Conservation (phyloP, 2,797 vertebrate species). For the Scleropages formosus region DNA sequence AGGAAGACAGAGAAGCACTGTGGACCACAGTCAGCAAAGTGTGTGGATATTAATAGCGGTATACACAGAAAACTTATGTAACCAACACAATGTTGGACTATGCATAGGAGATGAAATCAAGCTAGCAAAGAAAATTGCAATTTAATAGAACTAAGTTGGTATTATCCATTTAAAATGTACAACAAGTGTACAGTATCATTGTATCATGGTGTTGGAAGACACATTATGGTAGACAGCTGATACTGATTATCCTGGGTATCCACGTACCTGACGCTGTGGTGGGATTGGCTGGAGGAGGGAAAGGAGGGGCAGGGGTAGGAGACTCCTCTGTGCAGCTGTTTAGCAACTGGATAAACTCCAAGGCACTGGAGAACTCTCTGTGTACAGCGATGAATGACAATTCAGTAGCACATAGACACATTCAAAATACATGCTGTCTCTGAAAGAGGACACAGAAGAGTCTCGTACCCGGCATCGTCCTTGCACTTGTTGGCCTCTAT, state of each 20-base stretch:
- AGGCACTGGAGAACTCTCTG: slow-evolving; percentile 85
- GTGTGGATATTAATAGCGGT: too few relatives aligned
- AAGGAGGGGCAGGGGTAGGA: slow-evolving; percentile 59
- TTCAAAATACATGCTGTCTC: not conserved
- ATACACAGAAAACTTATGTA: too few relatives aligned
- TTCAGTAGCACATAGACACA: not conserved
- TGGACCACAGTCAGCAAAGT: too few relatives aligned
- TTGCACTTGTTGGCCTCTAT: slow-evolving; percentile 55
- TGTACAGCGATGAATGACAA: slow-evolving; percentile 30
- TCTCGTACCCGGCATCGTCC: slow-evolving; percentile 73
- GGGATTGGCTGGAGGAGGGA: slow-evolving; percentile 66
- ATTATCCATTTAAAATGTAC: too few relatives aligned
- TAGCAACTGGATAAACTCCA: slow-evolving; percentile 88
- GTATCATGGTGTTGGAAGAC: not conserved
- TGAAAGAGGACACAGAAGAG: not conserved
- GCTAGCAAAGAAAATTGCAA: too few relatives aligned
- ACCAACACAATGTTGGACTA: too few relatives aligned
- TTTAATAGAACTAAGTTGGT: too few relatives aligned
- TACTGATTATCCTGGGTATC: not conserved
- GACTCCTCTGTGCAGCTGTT: slow-evolving; percentile 87
- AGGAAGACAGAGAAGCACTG: not conserved
- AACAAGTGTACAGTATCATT: too few relatives aligned
- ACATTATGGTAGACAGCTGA: not conserved
- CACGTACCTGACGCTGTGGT: slow-evolving; percentile 63
- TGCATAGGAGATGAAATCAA: too few relatives aligned